phyloP scores from a whole-genome alignment of 1,140 invertebrate genomes.

The Calephelis virginiensis region DNA sequence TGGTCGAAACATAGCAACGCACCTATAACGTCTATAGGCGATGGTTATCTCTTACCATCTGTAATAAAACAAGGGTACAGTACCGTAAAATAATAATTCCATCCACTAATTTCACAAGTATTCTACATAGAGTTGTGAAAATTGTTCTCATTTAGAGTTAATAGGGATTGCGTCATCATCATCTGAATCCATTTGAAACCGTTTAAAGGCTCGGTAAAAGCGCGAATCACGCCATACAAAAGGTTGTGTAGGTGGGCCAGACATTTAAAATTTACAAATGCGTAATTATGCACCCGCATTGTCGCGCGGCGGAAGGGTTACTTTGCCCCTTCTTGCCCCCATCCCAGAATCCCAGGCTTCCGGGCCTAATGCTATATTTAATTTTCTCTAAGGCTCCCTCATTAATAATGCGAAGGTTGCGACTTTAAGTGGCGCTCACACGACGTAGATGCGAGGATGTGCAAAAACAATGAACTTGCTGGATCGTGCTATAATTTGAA shows the following conservation, averaged over 20 bases:
- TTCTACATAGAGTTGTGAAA: conserved; percentile 25
- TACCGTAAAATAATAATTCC: conserved; percentile 8
- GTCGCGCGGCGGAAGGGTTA: conserved; percentile 71
- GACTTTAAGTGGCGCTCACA: conserved; percentile 76
- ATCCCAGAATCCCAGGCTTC: conserved; percentile 63
- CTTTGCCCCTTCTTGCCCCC: conserved; percentile 46
- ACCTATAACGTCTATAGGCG: too few relatives aligned
- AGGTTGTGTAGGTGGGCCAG: conserved; percentile 68
- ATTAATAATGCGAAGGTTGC: conserved; percentile 76
- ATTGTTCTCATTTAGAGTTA: conserved; percentile 59
- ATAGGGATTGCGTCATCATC: conserved; percentile 56
- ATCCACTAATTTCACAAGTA: conserved; percentile 15
- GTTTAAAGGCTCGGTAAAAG: conserved; percentile 63
- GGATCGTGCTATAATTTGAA: background rate
- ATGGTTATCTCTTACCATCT: too few relatives aligned
- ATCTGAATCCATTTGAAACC: conserved; percentile 63
- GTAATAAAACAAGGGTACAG: background rate
- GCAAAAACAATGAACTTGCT: conserved; percentile 30
- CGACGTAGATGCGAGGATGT: conserved; percentile 50
- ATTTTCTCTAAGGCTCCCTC: conserved; percentile 77
- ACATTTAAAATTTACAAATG: conserved; percentile 79
- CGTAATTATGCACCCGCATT: conserved; percentile 78
- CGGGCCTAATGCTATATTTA: conserved; percentile 78
- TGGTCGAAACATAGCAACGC: too few relatives aligned
- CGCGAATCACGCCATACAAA: conserved; percentile 74